Conservation (phyloP, 2,797 vertebrate species). For the Muscicapa striata region DNA sequence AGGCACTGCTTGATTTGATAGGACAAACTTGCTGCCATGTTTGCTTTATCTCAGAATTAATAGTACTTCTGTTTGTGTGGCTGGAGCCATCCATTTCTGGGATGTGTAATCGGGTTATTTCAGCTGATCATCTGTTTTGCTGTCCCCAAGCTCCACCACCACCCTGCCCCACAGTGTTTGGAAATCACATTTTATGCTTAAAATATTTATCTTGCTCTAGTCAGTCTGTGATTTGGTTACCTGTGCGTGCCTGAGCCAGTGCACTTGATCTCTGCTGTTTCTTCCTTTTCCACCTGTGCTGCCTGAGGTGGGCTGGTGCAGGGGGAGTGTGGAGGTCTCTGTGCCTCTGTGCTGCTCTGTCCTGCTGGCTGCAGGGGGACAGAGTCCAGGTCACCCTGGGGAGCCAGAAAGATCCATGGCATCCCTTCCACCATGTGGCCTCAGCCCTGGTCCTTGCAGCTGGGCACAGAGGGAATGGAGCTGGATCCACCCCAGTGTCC, state of each 20-base stretch:
- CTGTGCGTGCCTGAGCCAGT: fast-evolving
- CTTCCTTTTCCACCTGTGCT: fast-evolving
- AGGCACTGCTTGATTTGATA: not conserved
- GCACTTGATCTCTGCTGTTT: not conserved
- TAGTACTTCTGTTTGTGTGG: not conserved
- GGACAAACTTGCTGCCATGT: not conserved
- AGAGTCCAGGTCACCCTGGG: not conserved
- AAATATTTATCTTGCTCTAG: constrained; percentile 53
- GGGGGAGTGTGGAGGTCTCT: not conserved
- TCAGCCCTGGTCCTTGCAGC: not conserved
- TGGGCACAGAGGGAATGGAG: not conserved
- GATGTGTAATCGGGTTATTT: constrained; percentile 15
- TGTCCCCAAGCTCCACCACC: not conserved
- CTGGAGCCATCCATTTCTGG: constrained; percentile 12
- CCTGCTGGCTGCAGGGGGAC: not conserved
- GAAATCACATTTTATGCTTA: constrained; percentile 43
- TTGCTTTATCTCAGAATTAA: constrained; percentile 48
- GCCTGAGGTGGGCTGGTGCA: not conserved
- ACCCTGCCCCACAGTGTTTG: not conserved
- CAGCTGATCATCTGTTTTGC: constrained; percentile 46
- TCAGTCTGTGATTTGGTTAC: not conserved
- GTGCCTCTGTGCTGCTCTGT: not conserved
- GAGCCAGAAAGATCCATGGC: not conserved
- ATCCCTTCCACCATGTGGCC: fast-evolving
- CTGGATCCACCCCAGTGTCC: not conserved